These are phyloP conservation scores for Chrysoperla carnea DNA, from an alignment of 1,140 invertebrate genomes.

Conservation along the genomic window DNA sequence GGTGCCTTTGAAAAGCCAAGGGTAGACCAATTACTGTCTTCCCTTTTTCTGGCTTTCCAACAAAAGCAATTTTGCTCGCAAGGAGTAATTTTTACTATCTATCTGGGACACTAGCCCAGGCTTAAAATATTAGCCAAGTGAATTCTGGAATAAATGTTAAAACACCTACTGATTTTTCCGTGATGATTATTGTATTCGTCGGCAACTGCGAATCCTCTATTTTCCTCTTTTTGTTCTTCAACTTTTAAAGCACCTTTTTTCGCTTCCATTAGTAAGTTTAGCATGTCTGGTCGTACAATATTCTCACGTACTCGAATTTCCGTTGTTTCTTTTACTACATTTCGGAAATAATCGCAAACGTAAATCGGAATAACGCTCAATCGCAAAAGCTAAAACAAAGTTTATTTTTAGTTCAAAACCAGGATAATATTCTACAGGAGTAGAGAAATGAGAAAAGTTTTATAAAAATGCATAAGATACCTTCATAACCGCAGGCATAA, in stretches of 20 bases:
- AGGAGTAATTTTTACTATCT: too few relatives aligned
- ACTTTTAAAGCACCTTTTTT: slow-evolving; percentile 18
- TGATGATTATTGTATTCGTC: neutral
- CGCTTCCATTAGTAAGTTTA: slow-evolving; percentile 24
- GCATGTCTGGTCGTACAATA: slow-evolving; percentile 23
- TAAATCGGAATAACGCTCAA: slow-evolving; percentile 10
- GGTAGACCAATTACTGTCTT: too few relatives aligned
- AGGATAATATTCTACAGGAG: neutral
- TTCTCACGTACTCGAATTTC: slow-evolving; percentile 16
- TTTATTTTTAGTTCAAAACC: neutral
- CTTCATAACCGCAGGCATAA: neutral
- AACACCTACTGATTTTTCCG: neutral
- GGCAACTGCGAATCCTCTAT: slow-evolving; percentile 1
- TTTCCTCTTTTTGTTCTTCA: slow-evolving; percentile 3
- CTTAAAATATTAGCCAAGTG: too few relatives aligned
- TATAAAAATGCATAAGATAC: neutral
- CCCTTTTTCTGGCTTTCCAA: too few relatives aligned
- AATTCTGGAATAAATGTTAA: too few relatives aligned
- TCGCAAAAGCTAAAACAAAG: slow-evolving; percentile 7
- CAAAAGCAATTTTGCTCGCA: too few relatives aligned
- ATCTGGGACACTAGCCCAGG: too few relatives aligned
- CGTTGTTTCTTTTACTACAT: slow-evolving; percentile 18
- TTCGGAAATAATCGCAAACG: slow-evolving; percentile 12
- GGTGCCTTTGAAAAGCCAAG: too few relatives aligned
- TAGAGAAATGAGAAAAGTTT: too few relatives aligned